phyloP scores from a whole-genome alignment of 1,140 invertebrate species.

The Schmidtea mediterranea region DNA sequence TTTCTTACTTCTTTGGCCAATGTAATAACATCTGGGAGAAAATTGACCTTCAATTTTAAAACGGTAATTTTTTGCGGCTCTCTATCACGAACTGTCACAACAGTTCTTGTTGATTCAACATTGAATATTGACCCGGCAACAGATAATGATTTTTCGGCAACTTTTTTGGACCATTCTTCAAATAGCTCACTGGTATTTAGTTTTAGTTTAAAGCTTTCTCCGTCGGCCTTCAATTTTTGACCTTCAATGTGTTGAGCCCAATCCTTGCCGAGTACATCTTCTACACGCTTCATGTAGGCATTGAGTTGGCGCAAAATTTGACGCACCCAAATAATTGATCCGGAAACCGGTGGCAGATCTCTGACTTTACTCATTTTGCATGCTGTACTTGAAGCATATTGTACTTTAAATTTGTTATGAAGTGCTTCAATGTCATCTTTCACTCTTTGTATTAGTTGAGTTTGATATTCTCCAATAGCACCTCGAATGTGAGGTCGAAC shows the following conservation, averaged over 20 bases:
- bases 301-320: slow-evolving; percentile 93
- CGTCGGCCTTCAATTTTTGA: slow-evolving; percentile 82
- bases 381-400: slow-evolving; percentile 53
- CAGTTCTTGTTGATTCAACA: slow-evolving; percentile 41
- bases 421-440: slow-evolving; percentile 92
- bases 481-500: slow-evolving; percentile 89
- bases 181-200: slow-evolving; percentile 82
- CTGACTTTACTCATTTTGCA: slow-evolving; percentile 59
- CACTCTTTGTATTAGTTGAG: slow-evolving; percentile 85
- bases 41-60: slow-evolving; percentile 79
- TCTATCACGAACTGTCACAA: slow-evolving; percentile 53
- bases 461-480: slow-evolving; percentile 93
- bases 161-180: slow-evolving; percentile 20
- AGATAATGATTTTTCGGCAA: slow-evolving; percentile 69
- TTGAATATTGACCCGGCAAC: slow-evolving; percentile 75
- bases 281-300: slow-evolving; percentile 73
- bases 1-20: slow-evolving; percentile 59
- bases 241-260: slow-evolving; percentile 99
- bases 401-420: slow-evolving; percentile 87
- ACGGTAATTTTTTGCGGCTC: slow-evolving; percentile 23
- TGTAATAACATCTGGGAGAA: slow-evolving; percentile 86
- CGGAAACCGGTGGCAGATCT: slow-evolving; percentile 77
- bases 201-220: slow-evolving; percentile 80
- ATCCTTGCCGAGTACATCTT: slow-evolving; percentile 84
- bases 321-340: slow-evolving; percentile 91